phyloP scores from a whole-genome alignment of 30 jellyfish, hydroid and myxozoan species.

The Mastigias papua region DNA sequence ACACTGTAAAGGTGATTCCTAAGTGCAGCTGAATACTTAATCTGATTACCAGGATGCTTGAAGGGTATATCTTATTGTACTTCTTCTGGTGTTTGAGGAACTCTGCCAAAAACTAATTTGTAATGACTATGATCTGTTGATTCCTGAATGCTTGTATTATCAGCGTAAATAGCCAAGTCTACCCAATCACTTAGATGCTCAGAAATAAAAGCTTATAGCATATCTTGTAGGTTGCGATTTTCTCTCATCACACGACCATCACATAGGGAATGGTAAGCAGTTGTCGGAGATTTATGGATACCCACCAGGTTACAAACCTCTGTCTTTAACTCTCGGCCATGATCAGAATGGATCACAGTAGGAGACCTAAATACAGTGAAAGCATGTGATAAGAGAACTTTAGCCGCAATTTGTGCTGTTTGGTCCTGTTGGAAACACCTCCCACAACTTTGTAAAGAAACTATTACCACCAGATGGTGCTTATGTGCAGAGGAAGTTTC shows the following conservation, averaged over 20 bases:
- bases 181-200: slow-evolving; percentile 23
- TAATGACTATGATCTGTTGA: neutral
- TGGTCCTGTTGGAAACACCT: no score
- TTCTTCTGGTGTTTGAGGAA: slow-evolving; percentile 20
- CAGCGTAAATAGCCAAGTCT: slow-evolving; percentile 15
- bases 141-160: neutral
- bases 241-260: slow-evolving; percentile 8
- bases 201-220: slow-evolving; percentile 33
- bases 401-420: no score
- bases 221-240: slow-evolving; percentile 29
- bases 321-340: no score
- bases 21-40: slow-evolving; percentile 5
- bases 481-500: no score
- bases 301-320: no score
- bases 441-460: no score
- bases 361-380: no score
- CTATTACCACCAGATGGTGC: no score
- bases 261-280: neutral
- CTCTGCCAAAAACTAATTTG: neutral
- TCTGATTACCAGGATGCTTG: slow-evolving; percentile 15
- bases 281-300: neutral
- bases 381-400: no score
- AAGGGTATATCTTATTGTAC: slow-evolving; percentile 22
- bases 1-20: slow-evolving; percentile 7
- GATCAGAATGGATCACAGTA: no score